Evolutionary conservation across 2,888 invertebrate species (phyloP), one percentile per base, ranked within the genome.

Genomic region (Onthophagus sagittarius): DNA sequence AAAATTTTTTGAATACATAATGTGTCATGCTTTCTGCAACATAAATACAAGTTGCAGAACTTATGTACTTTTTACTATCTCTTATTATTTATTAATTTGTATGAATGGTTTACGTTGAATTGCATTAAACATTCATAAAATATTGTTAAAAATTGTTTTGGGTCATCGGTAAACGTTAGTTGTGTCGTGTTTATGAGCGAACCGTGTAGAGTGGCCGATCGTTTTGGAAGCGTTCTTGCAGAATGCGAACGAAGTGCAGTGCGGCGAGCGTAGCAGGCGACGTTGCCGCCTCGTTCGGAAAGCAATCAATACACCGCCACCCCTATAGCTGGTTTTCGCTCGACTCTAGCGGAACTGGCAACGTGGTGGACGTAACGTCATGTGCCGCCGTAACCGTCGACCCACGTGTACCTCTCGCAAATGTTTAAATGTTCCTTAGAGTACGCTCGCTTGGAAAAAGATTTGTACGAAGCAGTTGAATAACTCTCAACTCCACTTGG

Each of bases 251-350:
- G 76, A 75, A 77, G 77, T 78, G 78, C 78, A 83, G 82, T 84
- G 83, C 84, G 83, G 83, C 83, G 81, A 83, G 82, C 83, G 82
- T 83, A 82, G 82, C 82, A 79, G 77, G 80, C 84, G 77, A 63
- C 75, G 84, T 83, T 84, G 84, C 83, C 84, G 79, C 75, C 73
- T 80, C 75, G 74, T 72, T 53, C 39, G 39, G 39, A 53, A 53
- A 53, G 39, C 39, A 53, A 53, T 53, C 39, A 53, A 53, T 53
- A 53, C 39, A 11, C 39, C 39, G 39, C 39, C 39, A 53, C 39
- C 39, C 39, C 39, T 53, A 53, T 53, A 53, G 39, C 39, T 53
- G 9, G 9, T 53, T 11, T 53, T 53, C 39, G 39, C 39, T 11
- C 2, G 39, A 7, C 39, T 7, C 39, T 11, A 53, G 39, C 39